Evolutionary conservation across 2,888 invertebrate species (phyloP), one percentile per base, ranked within the genome.

Genomic region (Blastobasis adustella): DNA sequence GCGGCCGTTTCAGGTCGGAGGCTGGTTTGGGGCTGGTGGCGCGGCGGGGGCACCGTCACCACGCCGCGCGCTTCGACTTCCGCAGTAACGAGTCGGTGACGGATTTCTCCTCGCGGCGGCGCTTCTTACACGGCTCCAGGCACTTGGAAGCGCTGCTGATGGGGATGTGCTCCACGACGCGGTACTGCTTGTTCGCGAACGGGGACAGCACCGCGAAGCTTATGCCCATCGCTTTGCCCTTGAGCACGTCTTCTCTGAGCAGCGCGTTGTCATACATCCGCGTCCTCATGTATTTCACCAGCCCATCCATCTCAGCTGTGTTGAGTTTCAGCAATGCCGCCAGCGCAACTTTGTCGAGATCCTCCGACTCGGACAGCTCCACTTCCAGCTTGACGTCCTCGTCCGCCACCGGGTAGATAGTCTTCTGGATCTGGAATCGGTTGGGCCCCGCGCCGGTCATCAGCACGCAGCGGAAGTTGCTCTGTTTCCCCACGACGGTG

Each of bases 371-470:
- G 55, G 69, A 76, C 5, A 79, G 63, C 58, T 86, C 85, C 1
- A 86, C 76, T 69, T 86, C 81, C 1, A 87, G 65, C 54, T 76
- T 79, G n/a, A 83, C 59, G 49, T 77, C 71, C 9, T 67, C 61
- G 10, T 74, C 69, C 9, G 67, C 65, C n/a, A 71, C 62, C 0
- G 87, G 87, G 57, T 86, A 87, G 51, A 87, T 82, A 7, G 79
- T 74, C 65, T 86, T 76, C 65, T 82, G 79, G 4, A 84, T 67
- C 57, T 81, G 79, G 55, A 84, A 86, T 49, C 87, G 75, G 54
- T 86, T 85, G 5, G 87, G 84, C 1, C 87, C 87, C 1, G 83
- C 76, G 36, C 87, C 86, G 2, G 72, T 71, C 76, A 86, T 67
- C 49, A 86, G 59, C 0, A 75, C 86, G 55, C 86, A 85, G 62